phyloP scores from a whole-genome alignment of 2,797 vertebrate species.

The Thunnus albacares region DNA sequence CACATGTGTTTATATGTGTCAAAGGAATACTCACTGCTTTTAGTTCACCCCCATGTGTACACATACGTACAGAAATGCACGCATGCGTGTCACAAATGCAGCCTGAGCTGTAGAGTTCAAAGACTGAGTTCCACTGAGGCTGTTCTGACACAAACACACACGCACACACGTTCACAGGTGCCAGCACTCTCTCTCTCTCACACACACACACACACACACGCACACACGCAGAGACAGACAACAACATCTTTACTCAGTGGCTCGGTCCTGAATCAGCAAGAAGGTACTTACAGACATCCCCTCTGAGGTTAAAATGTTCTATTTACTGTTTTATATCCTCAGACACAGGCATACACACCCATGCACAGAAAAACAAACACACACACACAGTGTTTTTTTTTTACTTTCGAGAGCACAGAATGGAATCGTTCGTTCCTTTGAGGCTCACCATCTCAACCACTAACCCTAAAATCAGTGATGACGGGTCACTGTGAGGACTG shows the following conservation, averaged over 20 bases:
- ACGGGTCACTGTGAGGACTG: constrained; percentile 49
- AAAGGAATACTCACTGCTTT: constrained; percentile 52
- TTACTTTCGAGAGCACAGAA: constrained; percentile 40
- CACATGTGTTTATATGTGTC: constrained; percentile 50
- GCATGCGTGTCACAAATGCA: constrained; percentile 48
- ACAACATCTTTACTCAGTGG: constrained; percentile 62
- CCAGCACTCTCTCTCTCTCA: constrained; percentile 15
- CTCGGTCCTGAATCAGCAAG: constrained; percentile 76
- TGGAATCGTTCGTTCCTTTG: constrained; percentile 44
- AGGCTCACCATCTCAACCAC: constrained; percentile 60
- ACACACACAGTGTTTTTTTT: constrained; percentile 32
- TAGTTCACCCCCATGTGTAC: not conserved
- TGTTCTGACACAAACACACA: constrained; percentile 21
- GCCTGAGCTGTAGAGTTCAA: constrained; percentile 60
- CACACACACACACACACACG: not conserved
- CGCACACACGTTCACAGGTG: constrained; percentile 8
- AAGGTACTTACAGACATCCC: constrained; percentile 62
- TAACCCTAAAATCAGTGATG: constrained; percentile 66
- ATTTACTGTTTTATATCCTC: constrained; percentile 64
- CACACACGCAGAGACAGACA: constrained; percentile 23
- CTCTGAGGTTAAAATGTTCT: constrained; percentile 73
- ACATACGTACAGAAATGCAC: constrained; percentile 10
- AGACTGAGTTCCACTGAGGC: constrained; percentile 56
- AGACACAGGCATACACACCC: constrained; percentile 50
- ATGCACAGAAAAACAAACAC: constrained; percentile 47